These are phyloP conservation scores for Galemys pyrenaicus DNA, from an alignment of 2,113 vertebrate species.

Conservation along the genomic window DNA sequence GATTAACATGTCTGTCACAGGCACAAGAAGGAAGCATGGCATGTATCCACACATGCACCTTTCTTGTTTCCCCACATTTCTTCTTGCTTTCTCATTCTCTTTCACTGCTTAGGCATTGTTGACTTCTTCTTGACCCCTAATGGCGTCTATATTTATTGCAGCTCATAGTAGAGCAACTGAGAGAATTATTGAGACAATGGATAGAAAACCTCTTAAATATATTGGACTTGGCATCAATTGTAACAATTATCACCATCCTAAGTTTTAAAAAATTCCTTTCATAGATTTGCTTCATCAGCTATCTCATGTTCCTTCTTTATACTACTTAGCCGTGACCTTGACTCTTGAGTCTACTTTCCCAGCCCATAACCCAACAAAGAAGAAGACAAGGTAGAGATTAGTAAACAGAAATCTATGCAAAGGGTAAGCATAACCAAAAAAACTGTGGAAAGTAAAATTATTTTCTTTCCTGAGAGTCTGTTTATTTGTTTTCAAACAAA, in stretches of 20 bases:
- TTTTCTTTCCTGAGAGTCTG: not conserved
- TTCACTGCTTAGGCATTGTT: not conserved
- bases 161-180: not conserved
- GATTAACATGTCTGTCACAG: not conserved
- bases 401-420: not conserved
- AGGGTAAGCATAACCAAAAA: not conserved
- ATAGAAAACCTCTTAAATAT: not conserved
- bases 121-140: not conserved
- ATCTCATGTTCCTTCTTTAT: not conserved
- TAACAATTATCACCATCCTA: not conserved
- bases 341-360: not conserved
- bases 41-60: not conserved
- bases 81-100: not conserved
- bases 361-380: not conserved
- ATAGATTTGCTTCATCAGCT: not conserved
- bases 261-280: not conserved
- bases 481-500: slow-evolving; percentile 27
- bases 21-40: not conserved
- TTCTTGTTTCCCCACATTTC: not conserved
- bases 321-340: not conserved
- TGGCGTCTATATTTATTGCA: not conserved
- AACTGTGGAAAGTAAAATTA: not conserved
- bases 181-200: not conserved
- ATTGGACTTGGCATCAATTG: not conserved
- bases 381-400: not conserved